A percentile compares a stretch with the other conserved stretches of the same genome.
phyloP scores from a whole-genome alignment of 2,113 vertebrate species.

The Gymnogyps californianus region DNA sequence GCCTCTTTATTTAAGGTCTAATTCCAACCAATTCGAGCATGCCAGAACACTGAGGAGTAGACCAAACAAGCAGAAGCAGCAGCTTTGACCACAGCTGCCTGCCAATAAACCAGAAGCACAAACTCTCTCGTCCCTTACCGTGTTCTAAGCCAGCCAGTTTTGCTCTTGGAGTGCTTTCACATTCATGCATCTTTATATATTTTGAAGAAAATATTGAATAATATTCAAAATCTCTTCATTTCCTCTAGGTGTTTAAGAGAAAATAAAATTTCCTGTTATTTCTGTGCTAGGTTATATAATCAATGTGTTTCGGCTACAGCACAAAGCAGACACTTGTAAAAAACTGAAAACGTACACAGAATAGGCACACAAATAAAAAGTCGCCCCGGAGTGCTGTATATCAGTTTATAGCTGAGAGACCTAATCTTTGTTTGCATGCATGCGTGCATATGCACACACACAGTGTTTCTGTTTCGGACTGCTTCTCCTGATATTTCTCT shows the following conservation, averaged over 20 bases:
- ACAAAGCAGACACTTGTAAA: slow-evolving; percentile 9
- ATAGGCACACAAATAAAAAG: not conserved
- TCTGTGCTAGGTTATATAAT: not conserved
- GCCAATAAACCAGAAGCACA: not conserved
- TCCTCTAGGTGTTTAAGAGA: not conserved
- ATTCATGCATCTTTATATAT: not conserved
- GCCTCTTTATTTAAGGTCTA: not conserved
- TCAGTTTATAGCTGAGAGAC: not conserved
- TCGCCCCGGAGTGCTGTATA: not conserved
- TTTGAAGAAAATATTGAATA: not conserved
- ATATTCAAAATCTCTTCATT: not conserved
- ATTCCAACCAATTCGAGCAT: not conserved
- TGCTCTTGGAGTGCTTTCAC: not conserved
- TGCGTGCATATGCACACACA: not conserved
- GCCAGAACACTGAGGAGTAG: not conserved
- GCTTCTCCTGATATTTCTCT: not conserved
- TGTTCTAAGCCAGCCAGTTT: not conserved
- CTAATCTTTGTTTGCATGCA: not conserved
- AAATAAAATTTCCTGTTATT: not conserved
- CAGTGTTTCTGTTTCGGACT: not conserved
- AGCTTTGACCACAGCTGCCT: not conserved
- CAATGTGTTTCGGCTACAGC: not conserved
- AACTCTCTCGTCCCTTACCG: not conserved
- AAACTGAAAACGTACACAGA: not conserved
- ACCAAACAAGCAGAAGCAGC: not conserved